Base-by-base conservation (phyloP, 2,888 invertebrate species). In the Athalia rosae region DNA sequence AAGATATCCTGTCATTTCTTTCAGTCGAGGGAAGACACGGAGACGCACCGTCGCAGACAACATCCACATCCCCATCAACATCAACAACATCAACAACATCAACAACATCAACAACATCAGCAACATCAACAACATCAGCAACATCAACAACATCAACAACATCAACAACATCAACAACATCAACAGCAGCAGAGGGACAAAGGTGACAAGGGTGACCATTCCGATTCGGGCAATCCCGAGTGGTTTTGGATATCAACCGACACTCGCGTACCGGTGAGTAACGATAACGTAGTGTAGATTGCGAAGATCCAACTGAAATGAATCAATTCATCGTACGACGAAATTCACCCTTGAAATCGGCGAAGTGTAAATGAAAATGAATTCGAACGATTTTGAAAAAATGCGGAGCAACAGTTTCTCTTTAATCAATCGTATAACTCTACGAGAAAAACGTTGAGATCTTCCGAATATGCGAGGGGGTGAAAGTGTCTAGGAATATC, bases 181-280 rank as follows among this genome's bases (percentile, higher is more conserved):
- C 77, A 91, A 81, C 82, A 92, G 79, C n/a, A 91, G 90, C 69
- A 91, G 84, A 90, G 92, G 90, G 86, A 93, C 86, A 83, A 28
- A 28, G 28, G 28, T 28, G 28, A 28, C 28, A 28, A 28, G 28
- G 28, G 28, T 28, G 28, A 28, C 28, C 28, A 28, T 28, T 28
- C 94, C 0, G 93, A 94, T 0, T 94, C 94, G 0, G 95, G 94
- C 0, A 95, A 94, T 2, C 95, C 95, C 83, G 94, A 94, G 43
- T 96, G 96, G 96, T 94, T 97, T 81, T 97, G 96, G 95, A 90
- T 97, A 81, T 96, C 96, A 77, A 95, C 96, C 80, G 96, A 96
- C 85, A 96, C 96, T 53, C 93, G 96, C 83, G 96, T 97, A 83
- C 96, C 97, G 86, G 96, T 96, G 89, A 92, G 92, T 91, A 13